phyloP scores from a whole-genome alignment of 2,797 vertebrate genomes.

The Centropyge bicolor region DNA sequence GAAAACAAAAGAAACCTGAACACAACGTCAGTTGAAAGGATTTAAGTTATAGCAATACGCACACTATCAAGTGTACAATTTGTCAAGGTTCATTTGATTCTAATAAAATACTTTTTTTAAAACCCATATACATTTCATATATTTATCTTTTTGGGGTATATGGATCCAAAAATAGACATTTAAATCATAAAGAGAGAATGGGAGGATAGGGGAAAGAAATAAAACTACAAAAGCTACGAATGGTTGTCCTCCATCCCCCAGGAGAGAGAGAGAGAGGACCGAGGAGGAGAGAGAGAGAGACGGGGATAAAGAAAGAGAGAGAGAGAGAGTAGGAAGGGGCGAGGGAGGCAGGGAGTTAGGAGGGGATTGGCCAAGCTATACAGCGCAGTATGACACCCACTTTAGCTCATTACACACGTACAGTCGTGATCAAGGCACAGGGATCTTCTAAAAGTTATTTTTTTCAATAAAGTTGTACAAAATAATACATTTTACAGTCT shows the following conservation, averaged over 20 bases:
- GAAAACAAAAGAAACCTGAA: conserved; percentile 77
- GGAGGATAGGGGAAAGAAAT: conserved; percentile 53
- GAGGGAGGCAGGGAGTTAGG: conserved; percentile 50
- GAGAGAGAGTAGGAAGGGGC: conserved; percentile 39
- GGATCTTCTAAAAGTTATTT: conserved; percentile 93
- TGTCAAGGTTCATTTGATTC: conserved; percentile 84
- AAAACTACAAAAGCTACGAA: conserved; percentile 84
- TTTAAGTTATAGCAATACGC: conserved; percentile 92
- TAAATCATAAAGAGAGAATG: conserved; percentile 80
- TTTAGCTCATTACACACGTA: conserved; percentile 95
- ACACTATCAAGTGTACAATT: conserved; percentile 88
- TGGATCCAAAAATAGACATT: conserved; percentile 85
- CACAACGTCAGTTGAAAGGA: conserved; percentile 91
- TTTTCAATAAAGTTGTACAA: conserved; percentile 96
- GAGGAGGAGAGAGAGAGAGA: conserved; percentile 49
- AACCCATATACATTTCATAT: conserved; percentile 90
- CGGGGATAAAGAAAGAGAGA: neutral
- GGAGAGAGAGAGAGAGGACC: conserved; percentile 49
- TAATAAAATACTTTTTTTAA: conserved; percentile 86
- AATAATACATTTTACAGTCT: conserved; percentile 98
- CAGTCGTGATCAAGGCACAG: conserved; percentile 98
- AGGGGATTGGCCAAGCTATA: conserved; percentile 91
- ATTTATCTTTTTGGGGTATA: conserved; percentile 84
- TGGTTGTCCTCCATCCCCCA: conserved; percentile 80
- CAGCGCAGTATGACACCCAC: conserved; percentile 94